phyloP scores from a whole-genome alignment of 37 sponge, comb jelly and placozoan genomes.

The Beroe ovata region DNA sequence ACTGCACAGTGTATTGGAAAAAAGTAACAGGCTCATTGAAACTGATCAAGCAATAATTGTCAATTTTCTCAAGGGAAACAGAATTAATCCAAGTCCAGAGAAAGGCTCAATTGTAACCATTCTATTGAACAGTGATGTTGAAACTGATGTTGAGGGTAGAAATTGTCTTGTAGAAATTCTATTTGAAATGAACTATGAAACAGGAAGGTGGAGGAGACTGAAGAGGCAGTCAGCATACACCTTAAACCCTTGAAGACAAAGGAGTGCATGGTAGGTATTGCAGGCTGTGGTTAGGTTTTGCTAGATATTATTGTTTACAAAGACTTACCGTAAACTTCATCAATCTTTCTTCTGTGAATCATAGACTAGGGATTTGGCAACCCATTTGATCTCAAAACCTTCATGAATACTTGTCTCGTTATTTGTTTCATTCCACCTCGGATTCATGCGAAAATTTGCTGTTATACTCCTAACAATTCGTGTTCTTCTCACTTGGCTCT shows the following conservation, averaged over 20 bases:
- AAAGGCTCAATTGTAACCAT: slow-evolving; percentile 33
- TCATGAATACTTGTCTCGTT: too few species aligned
- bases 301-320: too few species aligned
- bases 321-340: too few species aligned
- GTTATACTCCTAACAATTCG: too few species aligned
- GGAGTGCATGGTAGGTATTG: too few species aligned
- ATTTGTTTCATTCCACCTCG: too few species aligned
- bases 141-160: slow-evolving; percentile 34
- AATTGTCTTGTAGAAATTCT: slow-evolving; percentile 28
- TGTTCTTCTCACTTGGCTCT: too few species aligned
- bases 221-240: slow-evolving; percentile 57
- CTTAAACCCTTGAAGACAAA: slow-evolving; percentile 14
- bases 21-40: slow-evolving; percentile 36
- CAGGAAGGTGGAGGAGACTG: slow-evolving; percentile 59
- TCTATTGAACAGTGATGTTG: slow-evolving; percentile 52
- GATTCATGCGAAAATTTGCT: too few species aligned
- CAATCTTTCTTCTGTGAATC: too few species aligned
- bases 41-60: slow-evolving; percentile 62
- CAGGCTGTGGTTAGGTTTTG: too few species aligned
- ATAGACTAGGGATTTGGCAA: too few species aligned
- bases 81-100: slow-evolving; percentile 29
- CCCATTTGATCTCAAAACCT: too few species aligned
- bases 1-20: slow-evolving; percentile 9
- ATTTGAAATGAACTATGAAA: slow-evolving; percentile 65
- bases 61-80: slow-evolving; percentile 52